These are phyloP conservation scores for Caenorhabditis panamensis DNA, from an alignment of 2,888 invertebrate species.

Conservation along the genomic window DNA sequence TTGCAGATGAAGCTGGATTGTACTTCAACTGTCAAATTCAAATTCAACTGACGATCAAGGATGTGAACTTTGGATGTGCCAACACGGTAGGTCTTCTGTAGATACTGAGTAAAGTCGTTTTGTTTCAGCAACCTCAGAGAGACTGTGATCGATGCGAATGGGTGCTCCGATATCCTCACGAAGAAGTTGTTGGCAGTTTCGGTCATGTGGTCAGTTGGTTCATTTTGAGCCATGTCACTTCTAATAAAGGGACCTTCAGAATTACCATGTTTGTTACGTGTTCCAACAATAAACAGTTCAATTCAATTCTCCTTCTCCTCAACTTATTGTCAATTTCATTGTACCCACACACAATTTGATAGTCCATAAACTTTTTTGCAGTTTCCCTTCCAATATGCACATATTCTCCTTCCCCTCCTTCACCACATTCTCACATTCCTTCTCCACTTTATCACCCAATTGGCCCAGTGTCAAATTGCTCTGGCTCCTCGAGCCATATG, in stretches of 20 bases:
- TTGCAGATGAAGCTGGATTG: conserved; percentile 79
- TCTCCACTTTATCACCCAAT: conserved; percentile 31
- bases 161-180: too few species aligned
- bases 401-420: neutral
- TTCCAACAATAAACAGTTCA: neutral
- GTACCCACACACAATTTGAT: too few species aligned
- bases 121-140: conserved; percentile 72
- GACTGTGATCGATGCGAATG: conserved; percentile 78
- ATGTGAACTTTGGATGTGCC: conserved; percentile 69
- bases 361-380: conserved; percentile 1
- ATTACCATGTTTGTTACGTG: too few species aligned
- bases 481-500: neutral
- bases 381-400: too few species aligned
- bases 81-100: conserved; percentile 63
- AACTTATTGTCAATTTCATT: neutral
- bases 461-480: conserved; percentile 32
- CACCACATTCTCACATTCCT: neutral
- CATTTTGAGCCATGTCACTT: too few species aligned
- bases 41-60: conserved; percentile 78
- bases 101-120: neutral
- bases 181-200: too few species aligned
- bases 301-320: neutral
- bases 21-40: conserved; percentile 81
- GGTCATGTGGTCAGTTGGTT: too few species aligned
- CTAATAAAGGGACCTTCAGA: too few species aligned